Percentiles rank a stretch among this genome's conserved stretches.
Evolutionary conservation across 92 coral and sea anemone genomes (phyloP).

Genomic region (Heteractis magnifica): DNA sequence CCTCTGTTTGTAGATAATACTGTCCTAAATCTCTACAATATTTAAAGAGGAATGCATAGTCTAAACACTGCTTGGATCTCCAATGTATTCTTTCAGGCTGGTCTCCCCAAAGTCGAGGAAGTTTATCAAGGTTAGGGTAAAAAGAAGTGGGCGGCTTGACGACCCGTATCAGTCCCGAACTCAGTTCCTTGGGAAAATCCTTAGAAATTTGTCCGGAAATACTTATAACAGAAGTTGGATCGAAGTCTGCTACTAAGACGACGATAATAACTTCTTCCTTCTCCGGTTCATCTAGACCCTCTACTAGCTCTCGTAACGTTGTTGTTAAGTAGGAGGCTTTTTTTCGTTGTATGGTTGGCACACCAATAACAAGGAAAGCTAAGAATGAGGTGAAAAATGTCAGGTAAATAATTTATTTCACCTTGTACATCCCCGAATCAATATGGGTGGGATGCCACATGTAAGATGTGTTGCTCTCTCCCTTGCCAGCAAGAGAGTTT

Average conservation of each 20-base stretch:
- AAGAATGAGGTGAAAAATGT: not conserved
- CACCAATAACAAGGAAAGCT: conserved; percentile 71
- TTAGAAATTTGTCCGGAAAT: conserved; percentile 19
- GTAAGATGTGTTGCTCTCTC: too few relatives aligned
- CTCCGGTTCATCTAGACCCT: conserved; percentile 49
- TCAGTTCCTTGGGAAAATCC: conserved; percentile 38
- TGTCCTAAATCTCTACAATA: conserved; percentile 52
- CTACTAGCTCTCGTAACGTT: conserved; percentile 54
- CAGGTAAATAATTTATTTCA: too few relatives aligned
- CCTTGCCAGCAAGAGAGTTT: too few relatives aligned
- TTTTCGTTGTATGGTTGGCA: conserved; percentile 55
- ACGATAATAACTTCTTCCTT: conserved; percentile 45
- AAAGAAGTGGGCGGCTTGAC: conserved; percentile 31
- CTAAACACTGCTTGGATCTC: conserved; percentile 81
- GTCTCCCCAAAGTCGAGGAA: conserved; percentile 63
- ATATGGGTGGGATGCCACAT: too few relatives aligned
- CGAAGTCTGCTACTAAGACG: conserved; percentile 53
- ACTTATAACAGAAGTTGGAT: conserved; percentile 12
- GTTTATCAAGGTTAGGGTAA: conserved; percentile 43
- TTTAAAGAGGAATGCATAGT: conserved; percentile 62
- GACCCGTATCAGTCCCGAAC: conserved; percentile 51
- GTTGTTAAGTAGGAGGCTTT: conserved; percentile 44
- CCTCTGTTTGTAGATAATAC: conserved; percentile 69
- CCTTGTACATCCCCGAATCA: too few relatives aligned
- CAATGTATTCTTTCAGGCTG: conserved; percentile 56